phyloP scores from a whole-genome alignment of 2,113 vertebrate species.

The Petroica traversi region DNA sequence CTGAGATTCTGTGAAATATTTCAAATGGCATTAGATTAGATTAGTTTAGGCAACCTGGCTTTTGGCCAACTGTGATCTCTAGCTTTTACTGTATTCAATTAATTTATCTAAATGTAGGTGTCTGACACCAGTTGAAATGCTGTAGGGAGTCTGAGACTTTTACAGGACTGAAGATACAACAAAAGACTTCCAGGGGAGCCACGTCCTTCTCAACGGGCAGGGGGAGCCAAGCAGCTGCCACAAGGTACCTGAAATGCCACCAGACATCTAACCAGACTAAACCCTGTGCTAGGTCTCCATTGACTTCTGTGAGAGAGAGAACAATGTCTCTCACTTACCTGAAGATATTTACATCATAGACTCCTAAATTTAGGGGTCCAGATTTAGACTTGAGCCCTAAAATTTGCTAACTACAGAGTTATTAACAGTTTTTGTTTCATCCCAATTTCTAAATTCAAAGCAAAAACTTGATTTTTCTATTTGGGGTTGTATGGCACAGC shows the following conservation, averaged over 20 bases:
- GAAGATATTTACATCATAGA: neutral
- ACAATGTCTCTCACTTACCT: neutral
- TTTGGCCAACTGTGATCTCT: neutral
- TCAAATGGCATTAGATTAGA: neutral
- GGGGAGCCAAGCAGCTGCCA: neutral
- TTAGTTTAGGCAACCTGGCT: neutral
- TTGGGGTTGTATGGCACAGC: neutral
- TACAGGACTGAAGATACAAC: neutral
- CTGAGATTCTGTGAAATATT: neutral
- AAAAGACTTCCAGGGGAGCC: neutral
- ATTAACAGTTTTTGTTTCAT: neutral
- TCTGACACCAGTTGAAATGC: neutral
- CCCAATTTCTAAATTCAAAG: neutral
- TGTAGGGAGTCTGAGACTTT: neutral
- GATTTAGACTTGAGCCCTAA: neutral
- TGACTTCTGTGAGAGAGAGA: neutral
- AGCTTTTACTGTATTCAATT: neutral
- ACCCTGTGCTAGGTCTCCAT: neutral
- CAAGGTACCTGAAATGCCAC: neutral
- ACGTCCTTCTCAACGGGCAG: neutral
- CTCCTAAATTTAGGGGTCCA: neutral
- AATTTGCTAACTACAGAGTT: neutral
- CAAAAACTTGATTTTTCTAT: neutral
- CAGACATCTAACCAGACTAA: neutral
- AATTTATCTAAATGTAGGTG: neutral